Evolutionary conservation across 2,797 vertebrate species (phyloP).

Genomic region (Acanthornis magna): DNA sequence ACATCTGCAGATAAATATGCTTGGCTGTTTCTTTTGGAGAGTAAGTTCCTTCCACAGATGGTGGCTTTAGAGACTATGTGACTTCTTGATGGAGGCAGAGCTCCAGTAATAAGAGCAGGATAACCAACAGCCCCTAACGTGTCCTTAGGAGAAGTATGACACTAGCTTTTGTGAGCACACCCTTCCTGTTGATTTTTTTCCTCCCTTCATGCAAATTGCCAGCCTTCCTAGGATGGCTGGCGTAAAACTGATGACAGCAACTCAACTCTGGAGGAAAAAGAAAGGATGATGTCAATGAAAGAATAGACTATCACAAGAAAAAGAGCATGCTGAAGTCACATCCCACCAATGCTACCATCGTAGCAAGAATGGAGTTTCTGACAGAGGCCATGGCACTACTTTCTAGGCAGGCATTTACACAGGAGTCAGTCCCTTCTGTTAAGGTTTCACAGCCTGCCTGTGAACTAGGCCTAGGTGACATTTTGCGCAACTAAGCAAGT

Average conservation of each 20-base stretch:
- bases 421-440: neutral
- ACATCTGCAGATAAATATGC: neutral
- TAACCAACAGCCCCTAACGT: neutral
- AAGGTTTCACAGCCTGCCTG: neutral
- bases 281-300: neutral
- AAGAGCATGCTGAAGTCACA: neutral
- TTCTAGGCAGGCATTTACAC: neutral
- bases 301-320: neutral
- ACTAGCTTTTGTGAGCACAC: neutral
- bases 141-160: neutral
- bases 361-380: rapidly evolving
- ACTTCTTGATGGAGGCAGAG: neutral
- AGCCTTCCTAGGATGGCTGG: neutral
- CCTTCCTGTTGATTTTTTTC: neutral
- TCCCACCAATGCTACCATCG: neutral
- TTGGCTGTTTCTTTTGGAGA: neutral
- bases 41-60: neutral
- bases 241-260: neutral
- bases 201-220: neutral
- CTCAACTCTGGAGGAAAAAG: neutral
- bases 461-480: neutral
- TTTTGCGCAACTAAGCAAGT: neutral
- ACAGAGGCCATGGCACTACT: neutral
- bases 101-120: neutral
- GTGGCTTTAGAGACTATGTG: neutral